phyloP scores from a whole-genome alignment of 1,140 invertebrate species.

The Rhagoletis pomonella region DNA sequence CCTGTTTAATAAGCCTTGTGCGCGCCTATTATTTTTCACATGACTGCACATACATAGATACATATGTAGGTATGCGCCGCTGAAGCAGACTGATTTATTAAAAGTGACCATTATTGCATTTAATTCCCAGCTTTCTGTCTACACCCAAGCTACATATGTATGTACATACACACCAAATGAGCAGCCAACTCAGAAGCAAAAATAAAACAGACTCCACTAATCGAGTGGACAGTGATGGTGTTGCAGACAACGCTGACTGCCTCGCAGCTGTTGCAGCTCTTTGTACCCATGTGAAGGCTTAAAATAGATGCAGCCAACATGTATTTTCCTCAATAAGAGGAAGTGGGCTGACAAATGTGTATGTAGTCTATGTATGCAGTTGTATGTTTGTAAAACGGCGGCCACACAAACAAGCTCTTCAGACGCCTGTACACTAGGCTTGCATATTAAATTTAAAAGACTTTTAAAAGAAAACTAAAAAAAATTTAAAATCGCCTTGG shows the following conservation, averaged over 20 bases:
- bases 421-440: neutral
- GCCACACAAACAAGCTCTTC: neutral
- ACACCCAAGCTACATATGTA: neutral
- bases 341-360: neutral
- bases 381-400: neutral
- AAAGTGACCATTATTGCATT: neutral
- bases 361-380: neutral
- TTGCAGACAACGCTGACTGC: constrained; percentile 3
- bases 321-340: neutral
- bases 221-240: neutral
- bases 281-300: constrained; percentile 28
- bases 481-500: too few species aligned
- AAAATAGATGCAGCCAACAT: constrained; percentile 41
- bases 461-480: too few species aligned
- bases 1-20: too few species aligned
- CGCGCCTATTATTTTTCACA: neutral
- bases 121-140: neutral
- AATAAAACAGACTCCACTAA: constrained; percentile 32
- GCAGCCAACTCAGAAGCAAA: neutral
- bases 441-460: too few species aligned
- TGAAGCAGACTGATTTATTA: neutral
- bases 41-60: neutral
- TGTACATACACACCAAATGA: neutral
- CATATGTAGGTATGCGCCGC: neutral
- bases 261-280: neutral